Base-by-base conservation (phyloP, 2,888 invertebrate genomes). In the Philhelius pedissequus region DNA sequence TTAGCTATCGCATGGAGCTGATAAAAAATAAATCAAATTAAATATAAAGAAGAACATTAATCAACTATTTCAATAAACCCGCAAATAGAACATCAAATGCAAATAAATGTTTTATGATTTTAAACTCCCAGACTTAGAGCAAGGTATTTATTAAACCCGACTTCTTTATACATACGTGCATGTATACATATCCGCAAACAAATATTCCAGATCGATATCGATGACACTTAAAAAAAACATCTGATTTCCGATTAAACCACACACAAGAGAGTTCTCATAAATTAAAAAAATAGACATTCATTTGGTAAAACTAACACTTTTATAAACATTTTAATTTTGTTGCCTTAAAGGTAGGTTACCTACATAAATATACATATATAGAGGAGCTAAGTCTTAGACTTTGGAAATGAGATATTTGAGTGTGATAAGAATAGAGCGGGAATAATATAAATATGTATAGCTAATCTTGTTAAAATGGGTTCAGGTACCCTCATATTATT, bases 171-270 rank as follows among this genome's bases (percentile, higher is more conserved):
- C n/a, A 15, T 8, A 8, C 3, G 6, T 38, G 18, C 9, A 11
- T 11, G 22, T 7, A 9, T 20, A 60, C 30, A 54, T 20, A 32
- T 38, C 20, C n/a, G 30, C 45, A 45, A 32, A 45, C 62, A 18
- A 11, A 30, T 56, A 58, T 45, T 81, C 43, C 27, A 64, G 81
- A 76, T 81, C 40, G 48, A 22, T 75, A 81, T 81, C 81, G 20
- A n/a, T 81, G 81, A 80, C 75, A 80, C 80, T 75, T 80, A 75
- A 43, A 75, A 43, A 75, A 78, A 80, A 75, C 62, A 75, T 79
- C 73, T 74, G 69, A 69, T 62, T 69, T 54, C 54, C 30, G 80
- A 80, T 80, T 64, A 80, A 64, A 80, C 48, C 62, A 70, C 62
- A 70, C 40, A 43, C 62, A 22, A 22, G 38, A 58, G 75, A 62